A percentile compares a stretch with the other conserved stretches of the same genome.
phyloP scores from a whole-genome alignment of 2,113 vertebrate species.

The Tachysurus fulvidraco region DNA sequence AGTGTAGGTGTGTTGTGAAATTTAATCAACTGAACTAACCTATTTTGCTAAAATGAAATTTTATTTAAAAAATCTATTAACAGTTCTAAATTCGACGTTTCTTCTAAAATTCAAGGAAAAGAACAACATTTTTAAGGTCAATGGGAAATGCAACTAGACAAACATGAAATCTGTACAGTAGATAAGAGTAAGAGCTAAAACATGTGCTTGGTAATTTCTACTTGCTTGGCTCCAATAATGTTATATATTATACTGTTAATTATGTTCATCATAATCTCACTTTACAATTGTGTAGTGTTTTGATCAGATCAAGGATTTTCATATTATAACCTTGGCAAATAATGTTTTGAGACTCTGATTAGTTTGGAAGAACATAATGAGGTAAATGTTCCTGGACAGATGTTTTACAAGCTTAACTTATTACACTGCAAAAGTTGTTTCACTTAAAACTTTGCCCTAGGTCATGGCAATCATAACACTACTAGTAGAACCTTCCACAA shows the following conservation, averaged over 20 bases:
- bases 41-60: not conserved
- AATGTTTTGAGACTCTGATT: not conserved
- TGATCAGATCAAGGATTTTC: not conserved
- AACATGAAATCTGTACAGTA: not conserved
- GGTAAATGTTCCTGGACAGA: not conserved
- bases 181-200: not conserved
- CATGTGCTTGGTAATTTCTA: not conserved
- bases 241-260: not conserved
- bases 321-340: not conserved
- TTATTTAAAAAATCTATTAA: not conserved
- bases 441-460: conserved; percentile 27
- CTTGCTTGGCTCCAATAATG: not conserved
- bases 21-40: not conserved
- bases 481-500: conserved; percentile 25
- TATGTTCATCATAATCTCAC: not conserved
- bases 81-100: not conserved
- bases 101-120: not conserved
- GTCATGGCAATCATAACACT: conserved; percentile 48
- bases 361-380: not conserved
- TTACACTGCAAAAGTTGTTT: not conserved
- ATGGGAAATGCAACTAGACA: not conserved
- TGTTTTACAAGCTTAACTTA: not conserved
- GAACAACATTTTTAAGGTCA: not conserved
- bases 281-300: not conserved
- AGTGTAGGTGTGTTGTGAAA: not conserved